Base-by-base conservation (phyloP, 2,797 vertebrate species). In the Chloroceryle amazona region DNA sequence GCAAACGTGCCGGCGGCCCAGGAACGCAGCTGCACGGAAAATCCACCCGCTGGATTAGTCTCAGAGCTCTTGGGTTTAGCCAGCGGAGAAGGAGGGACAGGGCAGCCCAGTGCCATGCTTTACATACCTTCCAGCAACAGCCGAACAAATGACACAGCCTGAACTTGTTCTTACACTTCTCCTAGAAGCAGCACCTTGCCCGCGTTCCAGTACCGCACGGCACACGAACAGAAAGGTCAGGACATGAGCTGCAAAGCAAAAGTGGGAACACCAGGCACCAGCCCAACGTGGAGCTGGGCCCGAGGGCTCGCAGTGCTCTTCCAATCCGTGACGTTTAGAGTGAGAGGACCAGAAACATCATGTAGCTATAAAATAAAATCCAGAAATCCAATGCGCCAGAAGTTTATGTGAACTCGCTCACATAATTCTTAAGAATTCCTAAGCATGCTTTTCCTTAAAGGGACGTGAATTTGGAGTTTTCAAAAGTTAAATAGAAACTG, bases 241-340 rank as follows among this genome's bases (percentile, higher is more conserved):
- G 11, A 11, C 17, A 44, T 4, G 63, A 65, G 6, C 0, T 49
- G 65, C 81, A 37, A 42, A 58, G 74, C 63, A 31, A 1, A 84
- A 49, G 29, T 1, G 28, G 6, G 61, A 88, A 41, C 12, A 90
- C 52, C 9, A 11, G 67, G 44, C 78, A 71, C 25, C 20, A 55
- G 3, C 89, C 9, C 44, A 46, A 1, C 7, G 0, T 1, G 9
- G 51, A 71, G 21, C 0, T 1, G 16, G 13, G 42, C 13, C 67
- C 84, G 54, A 31, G 26, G 58, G 33, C 29, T 52, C 44, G 49
- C 42, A 26, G 42, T 44, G 23, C 65, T 74, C 49, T 62, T 78
- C 76, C 35, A 13, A 11, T 49, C 57, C 18, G 2, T 1, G 12
- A n/a, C 4, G 13, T 29, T 57, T 23, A 66, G 10, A 73, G 37